Conservation (phyloP, 92 coral and sea anemone species). For the Parazoanthus atlanticus region DNA sequence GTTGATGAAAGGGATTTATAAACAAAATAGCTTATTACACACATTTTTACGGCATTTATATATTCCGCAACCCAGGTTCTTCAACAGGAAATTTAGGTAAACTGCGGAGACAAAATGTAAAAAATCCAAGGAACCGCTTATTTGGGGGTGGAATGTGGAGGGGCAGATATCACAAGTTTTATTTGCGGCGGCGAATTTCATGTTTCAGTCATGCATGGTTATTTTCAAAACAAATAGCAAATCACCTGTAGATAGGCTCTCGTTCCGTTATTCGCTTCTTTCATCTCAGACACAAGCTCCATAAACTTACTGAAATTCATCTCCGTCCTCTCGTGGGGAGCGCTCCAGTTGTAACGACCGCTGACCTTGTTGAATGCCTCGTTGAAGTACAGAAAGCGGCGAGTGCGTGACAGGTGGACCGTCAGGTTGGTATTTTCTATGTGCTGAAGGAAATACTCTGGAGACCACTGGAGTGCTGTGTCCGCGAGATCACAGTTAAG, state of each 20-base stretch:
- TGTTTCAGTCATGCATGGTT: background rate
- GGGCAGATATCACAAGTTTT: too few species aligned
- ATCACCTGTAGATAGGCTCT: constrained; percentile 53
- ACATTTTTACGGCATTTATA: too few species aligned
- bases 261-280: constrained; percentile 47
- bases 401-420: constrained; percentile 52
- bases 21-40: too few species aligned
- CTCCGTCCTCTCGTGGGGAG: constrained; percentile 49
- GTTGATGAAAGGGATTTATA: too few species aligned
- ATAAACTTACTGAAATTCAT: constrained; percentile 51
- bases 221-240: too few species aligned
- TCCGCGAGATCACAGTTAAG: constrained; percentile 62
- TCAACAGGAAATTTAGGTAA: too few species aligned
- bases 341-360: constrained; percentile 52
- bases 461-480: constrained; percentile 54
- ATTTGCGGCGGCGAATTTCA: background rate
- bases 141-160: too few species aligned
- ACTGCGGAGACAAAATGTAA: too few species aligned
- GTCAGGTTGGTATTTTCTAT: constrained; percentile 49
- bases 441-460: constrained; percentile 55
- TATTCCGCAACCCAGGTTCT: too few species aligned
- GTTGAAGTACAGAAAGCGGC: constrained; percentile 60
- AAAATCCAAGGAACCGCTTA: too few species aligned
- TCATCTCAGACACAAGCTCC: constrained; percentile 32
- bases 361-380: constrained; percentile 23